phyloP scores from a whole-genome alignment of 2,797 vertebrate genomes.

The Lutra lutra region DNA sequence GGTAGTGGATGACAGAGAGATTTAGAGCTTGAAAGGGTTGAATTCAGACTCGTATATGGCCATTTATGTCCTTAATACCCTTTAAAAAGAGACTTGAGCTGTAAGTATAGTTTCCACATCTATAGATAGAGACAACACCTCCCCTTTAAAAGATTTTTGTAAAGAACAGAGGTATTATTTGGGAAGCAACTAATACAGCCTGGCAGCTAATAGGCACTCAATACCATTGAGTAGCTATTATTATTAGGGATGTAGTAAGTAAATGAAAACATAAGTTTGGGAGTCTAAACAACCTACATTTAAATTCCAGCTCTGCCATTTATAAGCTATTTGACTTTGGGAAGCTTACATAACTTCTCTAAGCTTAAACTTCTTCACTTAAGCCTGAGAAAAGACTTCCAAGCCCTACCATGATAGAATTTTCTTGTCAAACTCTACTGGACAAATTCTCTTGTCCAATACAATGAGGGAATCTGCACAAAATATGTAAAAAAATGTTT shows the following conservation, averaged over 20 bases:
- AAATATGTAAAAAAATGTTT: not conserved
- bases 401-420: not conserved
- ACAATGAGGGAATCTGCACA: not conserved
- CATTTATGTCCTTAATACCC: not conserved
- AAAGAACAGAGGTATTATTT: not conserved
- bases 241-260: not conserved
- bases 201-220: not conserved
- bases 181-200: not conserved
- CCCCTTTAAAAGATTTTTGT: not conserved
- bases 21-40: not conserved
- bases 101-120: not conserved
- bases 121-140: not conserved
- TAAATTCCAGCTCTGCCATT: constrained; percentile 4
- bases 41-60: not conserved
- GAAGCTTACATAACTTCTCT: not conserved
- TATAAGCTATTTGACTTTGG: not conserved
- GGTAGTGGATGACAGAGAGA: not conserved
- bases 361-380: not conserved
- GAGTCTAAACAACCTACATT: not conserved
- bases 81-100: not conserved
- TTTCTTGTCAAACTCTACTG: not conserved
- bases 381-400: not conserved
- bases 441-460: not conserved
- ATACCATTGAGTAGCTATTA: not conserved
- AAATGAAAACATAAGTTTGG: not conserved